Conservation (phyloP, 2,113 vertebrate genomes). For the Nesoenas mayeri region DNA sequence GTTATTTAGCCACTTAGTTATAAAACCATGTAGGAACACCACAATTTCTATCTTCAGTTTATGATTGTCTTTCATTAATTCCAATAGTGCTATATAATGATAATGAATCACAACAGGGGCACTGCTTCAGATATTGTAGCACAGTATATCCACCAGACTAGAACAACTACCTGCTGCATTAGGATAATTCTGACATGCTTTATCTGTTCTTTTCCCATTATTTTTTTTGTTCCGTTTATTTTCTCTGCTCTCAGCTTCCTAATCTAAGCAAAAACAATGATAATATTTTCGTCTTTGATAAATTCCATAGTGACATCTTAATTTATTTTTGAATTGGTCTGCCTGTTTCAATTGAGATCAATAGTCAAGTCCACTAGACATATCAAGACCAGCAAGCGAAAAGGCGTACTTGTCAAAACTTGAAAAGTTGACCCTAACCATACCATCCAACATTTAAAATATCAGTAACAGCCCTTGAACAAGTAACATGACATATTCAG, state of each 20-base stretch:
- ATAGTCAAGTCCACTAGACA: background rate
- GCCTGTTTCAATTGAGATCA: slow-evolving; percentile 19
- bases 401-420: background rate
- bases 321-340: slow-evolving; percentile 23
- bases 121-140: slow-evolving; percentile 3
- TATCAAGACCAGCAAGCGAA: background rate
- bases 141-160: slow-evolving; percentile 7
- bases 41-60: slow-evolving; percentile 27
- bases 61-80: slow-evolving; percentile 44
- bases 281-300: slow-evolving; percentile 43
- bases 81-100: background rate
- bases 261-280: background rate
- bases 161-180: slow-evolving; percentile 44
- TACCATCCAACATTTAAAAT: background rate
- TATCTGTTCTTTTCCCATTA: background rate
- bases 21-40: slow-evolving; percentile 27
- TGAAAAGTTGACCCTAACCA: background rate
- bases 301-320: background rate
- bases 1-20: slow-evolving; percentile 39
- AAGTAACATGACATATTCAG: background rate
- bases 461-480: background rate
- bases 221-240: slow-evolving; percentile 1
- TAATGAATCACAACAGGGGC: slow-evolving; percentile 31
- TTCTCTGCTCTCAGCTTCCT: slow-evolving; percentile 32
- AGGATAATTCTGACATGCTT: background rate